A percentile compares a stretch with the other conserved stretches of the same genome.
Conservation (phyloP, 2,113 vertebrate genomes). For the Ciconia maguari region DNA sequence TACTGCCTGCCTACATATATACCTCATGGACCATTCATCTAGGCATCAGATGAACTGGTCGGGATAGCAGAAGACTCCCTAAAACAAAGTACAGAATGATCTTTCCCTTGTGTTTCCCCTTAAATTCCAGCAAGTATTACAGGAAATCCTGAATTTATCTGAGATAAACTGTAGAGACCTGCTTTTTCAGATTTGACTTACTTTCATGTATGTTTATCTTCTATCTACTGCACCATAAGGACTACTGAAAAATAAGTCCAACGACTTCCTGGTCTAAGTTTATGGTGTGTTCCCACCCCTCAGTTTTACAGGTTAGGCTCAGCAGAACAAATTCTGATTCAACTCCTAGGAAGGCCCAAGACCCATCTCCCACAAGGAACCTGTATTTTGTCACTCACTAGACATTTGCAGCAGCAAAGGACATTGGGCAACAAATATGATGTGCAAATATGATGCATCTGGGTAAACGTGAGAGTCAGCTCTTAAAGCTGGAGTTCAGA, state of each 20-base stretch:
- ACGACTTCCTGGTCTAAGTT: not conserved
- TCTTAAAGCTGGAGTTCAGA: not conserved
- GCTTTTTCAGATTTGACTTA: not conserved
- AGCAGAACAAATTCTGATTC: not conserved
- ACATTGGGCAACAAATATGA: not conserved
- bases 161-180: not conserved
- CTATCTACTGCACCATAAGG: not conserved
- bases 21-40: not conserved
- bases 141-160: not conserved
- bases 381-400: not conserved
- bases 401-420: not conserved
- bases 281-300: not conserved
- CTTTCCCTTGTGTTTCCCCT: not conserved
- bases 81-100: not conserved
- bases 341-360: not conserved
- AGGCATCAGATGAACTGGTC: not conserved
- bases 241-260: not conserved
- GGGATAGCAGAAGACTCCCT: not conserved
- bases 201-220: not conserved
- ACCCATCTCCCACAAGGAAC: not conserved
- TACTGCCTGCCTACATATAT: not conserved
- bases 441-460: not conserved
- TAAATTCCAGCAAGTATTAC: not conserved
- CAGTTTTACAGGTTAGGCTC: not conserved
- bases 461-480: not conserved